phyloP scores from a whole-genome alignment of 2,113 vertebrate genomes.

The Poeciliopsis retropinna region DNA sequence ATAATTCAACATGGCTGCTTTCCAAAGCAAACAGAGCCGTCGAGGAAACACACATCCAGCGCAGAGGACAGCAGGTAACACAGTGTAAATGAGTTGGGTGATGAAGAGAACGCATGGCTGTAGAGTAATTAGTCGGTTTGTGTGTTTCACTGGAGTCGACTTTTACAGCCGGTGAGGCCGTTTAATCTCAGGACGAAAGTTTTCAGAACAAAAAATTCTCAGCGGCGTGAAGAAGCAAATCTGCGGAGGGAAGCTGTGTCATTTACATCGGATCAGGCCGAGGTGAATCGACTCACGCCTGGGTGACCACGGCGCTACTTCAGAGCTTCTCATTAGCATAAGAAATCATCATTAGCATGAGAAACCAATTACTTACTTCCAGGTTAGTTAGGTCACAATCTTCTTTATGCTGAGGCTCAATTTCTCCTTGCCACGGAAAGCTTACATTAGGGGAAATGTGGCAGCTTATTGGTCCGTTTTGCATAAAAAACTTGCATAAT shows the following conservation, averaged over 20 bases:
- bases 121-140: constrained; percentile 18
- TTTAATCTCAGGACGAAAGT: constrained; percentile 44
- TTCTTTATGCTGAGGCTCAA: constrained; percentile 27
- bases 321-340: constrained; percentile 59
- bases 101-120: constrained; percentile 10
- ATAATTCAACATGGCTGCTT: constrained; percentile 62
- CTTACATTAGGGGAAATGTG: constrained; percentile 29
- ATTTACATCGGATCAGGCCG: constrained; percentile 47
- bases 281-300: constrained; percentile 56
- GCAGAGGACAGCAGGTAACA: constrained; percentile 2
- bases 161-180: constrained; percentile 11
- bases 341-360: constrained; percentile 63
- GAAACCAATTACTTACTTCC: constrained; percentile 61
- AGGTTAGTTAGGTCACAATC: constrained; percentile 64
- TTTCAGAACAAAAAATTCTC: constrained; percentile 61
- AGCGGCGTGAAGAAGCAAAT: constrained; percentile 47
- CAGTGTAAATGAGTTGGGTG: constrained; percentile 9
- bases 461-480: constrained; percentile 45
- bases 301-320: constrained; percentile 53
- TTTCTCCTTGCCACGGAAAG: constrained; percentile 23
- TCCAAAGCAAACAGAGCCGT: constrained; percentile 61
- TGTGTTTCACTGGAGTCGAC: constrained; percentile 23
- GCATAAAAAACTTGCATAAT: constrained; percentile 66
- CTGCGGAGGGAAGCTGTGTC: constrained; percentile 45
- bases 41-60: constrained; percentile 13